A percentile compares a stretch with the other conserved stretches of the same genome.
Evolutionary conservation across 2,797 vertebrate genomes (phyloP).

Genomic region (Margarornis squamiger): DNA sequence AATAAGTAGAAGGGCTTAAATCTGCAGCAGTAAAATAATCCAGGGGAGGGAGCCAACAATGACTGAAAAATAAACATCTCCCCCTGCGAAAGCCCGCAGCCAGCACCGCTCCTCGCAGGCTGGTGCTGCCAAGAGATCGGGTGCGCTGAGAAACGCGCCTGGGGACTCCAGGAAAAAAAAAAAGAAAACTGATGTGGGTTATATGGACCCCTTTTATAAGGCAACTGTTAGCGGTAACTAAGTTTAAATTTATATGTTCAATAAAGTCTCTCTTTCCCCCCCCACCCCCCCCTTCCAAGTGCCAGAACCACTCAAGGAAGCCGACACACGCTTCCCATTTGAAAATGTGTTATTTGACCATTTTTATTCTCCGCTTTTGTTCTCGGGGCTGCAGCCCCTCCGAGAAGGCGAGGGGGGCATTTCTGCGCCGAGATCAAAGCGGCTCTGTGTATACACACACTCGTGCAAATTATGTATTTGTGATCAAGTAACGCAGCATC

Average conservation of each 20-base stretch:
- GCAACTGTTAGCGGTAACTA: slow-evolving; percentile 58
- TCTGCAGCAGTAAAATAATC: slow-evolving; percentile 72
- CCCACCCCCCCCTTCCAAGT: background rate
- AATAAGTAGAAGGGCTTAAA: slow-evolving; percentile 57
- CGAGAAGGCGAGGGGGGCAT: background rate
- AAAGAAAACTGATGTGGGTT: slow-evolving; percentile 13
- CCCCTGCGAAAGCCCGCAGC: background rate
- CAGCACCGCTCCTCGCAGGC: slow-evolving; percentile 10
- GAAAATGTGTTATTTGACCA: slow-evolving; percentile 66
- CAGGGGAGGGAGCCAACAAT: slow-evolving; percentile 72
- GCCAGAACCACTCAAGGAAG: slow-evolving; percentile 52
- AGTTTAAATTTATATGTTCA: slow-evolving; percentile 65
- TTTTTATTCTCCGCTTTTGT: slow-evolving; percentile 62
- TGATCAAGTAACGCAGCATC: slow-evolving; percentile 58
- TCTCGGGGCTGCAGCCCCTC: slow-evolving; percentile 37
- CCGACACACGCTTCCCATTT: slow-evolving; percentile 65
- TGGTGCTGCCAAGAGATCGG: slow-evolving; percentile 30
- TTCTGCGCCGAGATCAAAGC: slow-evolving; percentile 54
- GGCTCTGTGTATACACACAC: slow-evolving; percentile 49
- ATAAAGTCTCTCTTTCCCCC: background rate
- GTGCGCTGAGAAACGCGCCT: background rate
- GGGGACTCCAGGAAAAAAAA: slow-evolving; percentile 1
- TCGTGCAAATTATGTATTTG: slow-evolving; percentile 64
- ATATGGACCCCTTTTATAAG: slow-evolving; percentile 65
- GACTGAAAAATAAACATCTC: slow-evolving; percentile 73